A percentile compares a stretch with the other conserved stretches of the same genome.
Evolutionary conservation across 2,888 invertebrate species (phyloP).

Genomic region (Epistrophe eligans): DNA sequence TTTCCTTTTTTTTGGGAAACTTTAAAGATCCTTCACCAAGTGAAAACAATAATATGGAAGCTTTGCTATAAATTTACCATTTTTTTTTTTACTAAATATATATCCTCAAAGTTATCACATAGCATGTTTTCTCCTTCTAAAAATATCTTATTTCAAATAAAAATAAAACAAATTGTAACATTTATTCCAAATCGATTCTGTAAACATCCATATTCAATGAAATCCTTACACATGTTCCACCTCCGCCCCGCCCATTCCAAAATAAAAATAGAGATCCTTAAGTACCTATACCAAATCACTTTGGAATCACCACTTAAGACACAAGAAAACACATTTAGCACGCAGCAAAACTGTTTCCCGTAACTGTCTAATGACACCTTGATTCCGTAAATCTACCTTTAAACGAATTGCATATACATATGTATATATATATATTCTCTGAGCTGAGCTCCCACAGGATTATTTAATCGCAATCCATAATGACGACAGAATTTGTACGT

Average conservation of each 20-base stretch:
- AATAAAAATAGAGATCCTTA: not conserved
- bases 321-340: not conserved
- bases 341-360: not conserved
- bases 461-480: conserved; percentile 14
- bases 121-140: not conserved
- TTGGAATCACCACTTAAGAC: conserved; percentile 7
- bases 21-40: no score
- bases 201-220: not conserved
- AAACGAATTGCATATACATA: not conserved
- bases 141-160: not conserved
- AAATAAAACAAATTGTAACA: not conserved
- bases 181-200: not conserved
- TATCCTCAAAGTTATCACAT: not conserved
- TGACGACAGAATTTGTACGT: conserved; percentile 23
- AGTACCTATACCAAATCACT: not conserved
- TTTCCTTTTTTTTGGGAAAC: no score
- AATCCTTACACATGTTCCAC: not conserved
- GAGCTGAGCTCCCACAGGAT: not conserved
- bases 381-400: conserved; percentile 1
- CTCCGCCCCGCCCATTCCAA: not conserved
- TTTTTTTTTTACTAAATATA: no score
- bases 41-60: no score
- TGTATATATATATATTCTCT: no score
- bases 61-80: no score
- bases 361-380: not conserved